Percentiles rank a stretch among this genome's conserved stretches.
Evolutionary conservation across 30 jellyfish, hydroid and myxozoan genomes (phyloP).

Genomic region (Sanderia malayensis): DNA sequence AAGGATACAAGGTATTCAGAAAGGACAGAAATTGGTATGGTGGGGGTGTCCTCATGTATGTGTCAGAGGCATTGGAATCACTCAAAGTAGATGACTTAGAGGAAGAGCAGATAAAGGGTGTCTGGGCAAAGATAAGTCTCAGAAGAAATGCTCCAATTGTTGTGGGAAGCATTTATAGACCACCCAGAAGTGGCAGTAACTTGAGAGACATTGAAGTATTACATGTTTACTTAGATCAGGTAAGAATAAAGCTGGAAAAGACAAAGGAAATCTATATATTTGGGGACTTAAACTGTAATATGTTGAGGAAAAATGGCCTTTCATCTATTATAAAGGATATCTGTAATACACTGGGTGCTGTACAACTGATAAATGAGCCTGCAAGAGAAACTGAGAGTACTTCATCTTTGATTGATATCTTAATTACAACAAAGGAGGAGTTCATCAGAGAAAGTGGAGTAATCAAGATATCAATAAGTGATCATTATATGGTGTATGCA

Average conservation of each 20-base stretch:
- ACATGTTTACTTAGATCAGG: background rate
- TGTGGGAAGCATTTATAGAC: constrained; percentile 27
- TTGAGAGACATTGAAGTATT: constrained; percentile 18
- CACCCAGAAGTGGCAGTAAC: constrained; percentile 31
- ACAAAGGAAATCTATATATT: background rate
- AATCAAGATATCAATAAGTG: constrained; percentile 31
- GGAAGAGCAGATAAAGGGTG: constrained; percentile 21
- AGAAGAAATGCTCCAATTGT: constrained; percentile 24
- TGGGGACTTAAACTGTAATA: background rate
- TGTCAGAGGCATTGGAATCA: constrained; percentile 7
- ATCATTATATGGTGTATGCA: constrained; percentile 13
- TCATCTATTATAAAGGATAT: background rate
- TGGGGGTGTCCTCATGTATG: constrained; percentile 22
- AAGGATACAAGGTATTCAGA: constrained; percentile 13
- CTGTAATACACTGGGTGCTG: constrained; percentile 7
- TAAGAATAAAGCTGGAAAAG: background rate
- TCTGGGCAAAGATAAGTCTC: constrained; percentile 11
- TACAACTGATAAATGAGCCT: constrained; percentile 28
- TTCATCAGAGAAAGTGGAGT: constrained; percentile 35
- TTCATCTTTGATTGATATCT: constrained; percentile 14
- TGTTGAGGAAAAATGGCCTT: background rate
- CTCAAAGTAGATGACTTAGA: constrained; percentile 1
- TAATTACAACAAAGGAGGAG: constrained; percentile 37
- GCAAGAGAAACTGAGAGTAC: constrained; percentile 26
- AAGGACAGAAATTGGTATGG: constrained; percentile 26